Base-by-base conservation (phyloP, 2,797 vertebrate genomes). In the Carduelis carduelis region DNA sequence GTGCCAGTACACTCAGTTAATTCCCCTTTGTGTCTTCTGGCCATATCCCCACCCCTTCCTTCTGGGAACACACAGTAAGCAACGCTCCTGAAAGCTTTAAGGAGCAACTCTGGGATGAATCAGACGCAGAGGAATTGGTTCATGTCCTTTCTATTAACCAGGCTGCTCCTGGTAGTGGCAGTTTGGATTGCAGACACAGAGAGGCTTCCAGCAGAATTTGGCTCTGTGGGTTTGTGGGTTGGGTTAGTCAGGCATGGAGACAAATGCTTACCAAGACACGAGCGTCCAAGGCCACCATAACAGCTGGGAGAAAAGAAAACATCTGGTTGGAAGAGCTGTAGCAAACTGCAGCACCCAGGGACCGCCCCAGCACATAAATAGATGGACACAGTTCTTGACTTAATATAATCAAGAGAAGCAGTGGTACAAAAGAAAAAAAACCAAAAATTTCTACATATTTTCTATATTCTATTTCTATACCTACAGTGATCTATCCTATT, bases 221-320 rank as follows among this genome's bases (percentile, higher is more conserved):
- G 20, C 69, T 83, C 30, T 35, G 6, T 1, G 4, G 64, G 39
- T 46, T 17, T 76, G 32, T 47, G n/a, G 43, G 69, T 23, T 17
- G 61, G 35, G 15, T 50, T 39, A 46, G 12, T 55, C 30, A 61
- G 50, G 71, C 8, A 70, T 2, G 11, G 27, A 39, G 50, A 81
- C 22, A 71, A 26, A 63, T 63, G 86, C 98, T 98, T 98, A 99
- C 99, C 97, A 41, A 99, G 97, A 94, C 98, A 98, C 0, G 98
- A 99, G 71, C 98, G 98, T 68, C 99, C 98, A 6, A 99, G 97
- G 90, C 99, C 99, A 94, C 99, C 98, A 0, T 98, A 99, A 92
- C 99, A 99, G 97, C 99, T 99, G 98, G 88, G 98, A 98, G 82
- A 79, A 57, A 94, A 96, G 59, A 92, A 35, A 91, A 65, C 4